Evolutionary conservation across 2,888 invertebrate genomes (phyloP), one percentile per base, ranked within the genome.

Genomic region (Drosophila kanekoi): DNA sequence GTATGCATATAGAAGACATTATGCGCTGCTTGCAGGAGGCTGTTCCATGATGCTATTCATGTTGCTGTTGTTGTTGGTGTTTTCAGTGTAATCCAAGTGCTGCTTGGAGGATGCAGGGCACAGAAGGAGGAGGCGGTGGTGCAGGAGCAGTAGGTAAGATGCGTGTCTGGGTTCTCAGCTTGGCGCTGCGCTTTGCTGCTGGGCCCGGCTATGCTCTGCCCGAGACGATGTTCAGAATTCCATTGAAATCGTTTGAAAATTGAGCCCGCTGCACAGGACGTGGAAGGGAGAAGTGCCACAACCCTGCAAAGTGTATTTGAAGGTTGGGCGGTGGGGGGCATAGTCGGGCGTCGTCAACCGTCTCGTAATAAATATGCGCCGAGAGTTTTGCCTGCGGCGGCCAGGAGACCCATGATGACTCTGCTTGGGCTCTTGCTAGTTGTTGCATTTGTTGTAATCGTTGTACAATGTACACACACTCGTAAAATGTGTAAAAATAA

Each of bases 181-280:
- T 70, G 74, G 62, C 69, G 73, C 65, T 63, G 76, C 52, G 53
- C 51, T 68, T 40, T 47, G 67, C 54, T 60, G 54, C 54, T 60
- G 54, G 28, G 63, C 58, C 48, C 45, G 40, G 41, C 44, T 44
- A 53, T 9, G 54, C 43, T 48, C 53, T 44, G 51, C 48, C 5
- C 33, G 38, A 40, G 32, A 28, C 52, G 62, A 43, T 37, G 47
- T 71, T 59, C 65, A 75, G 84, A 87, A 81, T 82, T 83, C 83
- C 83, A 86, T 79, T 83, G 87, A 83, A 83, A 86, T 83, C 81
- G 71, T 86, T 83, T 83, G 86, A 87, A 83, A 86, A 84, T 75
- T 81, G 84, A 83, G 77, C 77, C 64, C 49, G 62, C 61, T 64
- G 71, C 47, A 75, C 56, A 45, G 66, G 51, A 61, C 33, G 28